Percentiles rank a stretch among this genome's conserved stretches.
Conservation (phyloP, 2,113 vertebrate species). For the Chaetops frenatus region DNA sequence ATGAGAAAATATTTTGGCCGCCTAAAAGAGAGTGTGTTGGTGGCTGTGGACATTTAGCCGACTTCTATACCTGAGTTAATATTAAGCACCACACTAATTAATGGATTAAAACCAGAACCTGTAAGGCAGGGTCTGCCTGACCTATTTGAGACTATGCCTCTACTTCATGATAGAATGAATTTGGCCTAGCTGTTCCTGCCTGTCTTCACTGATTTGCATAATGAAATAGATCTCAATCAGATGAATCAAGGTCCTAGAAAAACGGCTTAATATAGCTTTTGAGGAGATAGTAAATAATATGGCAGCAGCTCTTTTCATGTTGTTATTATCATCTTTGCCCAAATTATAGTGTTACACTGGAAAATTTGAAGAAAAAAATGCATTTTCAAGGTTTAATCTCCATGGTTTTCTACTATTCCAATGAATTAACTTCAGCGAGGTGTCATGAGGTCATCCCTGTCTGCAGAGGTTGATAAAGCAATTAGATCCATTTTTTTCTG, state of each 20-base stretch:
- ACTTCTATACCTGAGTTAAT: background rate
- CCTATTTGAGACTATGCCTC: fast-evolving
- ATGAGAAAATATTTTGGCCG: background rate
- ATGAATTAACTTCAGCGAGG: background rate
- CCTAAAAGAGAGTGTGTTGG: background rate
- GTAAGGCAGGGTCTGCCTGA: background rate
- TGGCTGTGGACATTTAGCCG: background rate
- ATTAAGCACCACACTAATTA: background rate
- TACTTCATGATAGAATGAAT: background rate
- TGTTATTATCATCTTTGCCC: background rate
- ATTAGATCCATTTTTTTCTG: background rate
- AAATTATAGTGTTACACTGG: background rate
- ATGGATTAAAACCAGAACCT: background rate
- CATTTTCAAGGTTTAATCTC: background rate
- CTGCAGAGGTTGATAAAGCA: background rate
- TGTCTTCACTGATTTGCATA: background rate
- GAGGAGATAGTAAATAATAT: background rate
- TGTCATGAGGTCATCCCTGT: background rate
- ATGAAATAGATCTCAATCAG: background rate
- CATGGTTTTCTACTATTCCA: background rate
- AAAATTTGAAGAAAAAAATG: background rate
- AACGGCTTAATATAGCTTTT: background rate
- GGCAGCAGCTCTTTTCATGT: background rate
- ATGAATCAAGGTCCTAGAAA: background rate
- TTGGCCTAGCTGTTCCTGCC: background rate